Base-by-base conservation (phyloP, 2,888 invertebrate species). In the Terebella lapidaria region DNA sequence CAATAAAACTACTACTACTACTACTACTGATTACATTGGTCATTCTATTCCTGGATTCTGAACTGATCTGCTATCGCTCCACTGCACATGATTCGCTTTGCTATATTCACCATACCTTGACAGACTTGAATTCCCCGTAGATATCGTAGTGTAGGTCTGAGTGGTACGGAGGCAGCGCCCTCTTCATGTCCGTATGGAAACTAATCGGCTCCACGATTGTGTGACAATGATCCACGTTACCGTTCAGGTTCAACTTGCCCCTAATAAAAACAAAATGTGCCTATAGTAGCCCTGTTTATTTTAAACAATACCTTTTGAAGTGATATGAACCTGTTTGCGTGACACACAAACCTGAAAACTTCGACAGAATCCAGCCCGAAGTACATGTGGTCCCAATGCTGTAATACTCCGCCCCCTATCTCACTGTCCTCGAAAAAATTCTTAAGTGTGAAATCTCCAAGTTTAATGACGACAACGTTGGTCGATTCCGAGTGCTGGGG, bases 401-500 rank as follows among this genome's bases (percentile, higher is more conserved):
- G 78, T 29, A 69, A 66, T n/a, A 68, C 67, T 3, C 69, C 60
- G 15, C 51, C 65, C 2, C 69, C 60, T 15, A 67, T 27, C 27
- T 70, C 71, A 2, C 69, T 67, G 63, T 85, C 85, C 72, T 88
- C 87, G 81, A 91, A 90, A 81, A 89, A 89, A 75, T 91, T 92
- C 75, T 89, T 89, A 26, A 91, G 86, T 4, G 84, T 84, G n/a
- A 91, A 83, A 72, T 89, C 87, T 54, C 91, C 90, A 85, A 81
- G 49, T 72, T 89, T 88, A n/a, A 90, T 81, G 25, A 91, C 86
- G 53, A 91, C 78, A 4, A 90, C 83, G 75, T 89, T 89, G 0
- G 89, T 89, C 0, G 89, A 89, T 3, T 88, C 88, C 0, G 89
- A 87, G 72, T 89, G 89, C 71, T 90, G 90, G 0, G 91, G 91